Base-by-base conservation (phyloP, 2,888 invertebrate species). In the Leuctra nigra region DNA sequence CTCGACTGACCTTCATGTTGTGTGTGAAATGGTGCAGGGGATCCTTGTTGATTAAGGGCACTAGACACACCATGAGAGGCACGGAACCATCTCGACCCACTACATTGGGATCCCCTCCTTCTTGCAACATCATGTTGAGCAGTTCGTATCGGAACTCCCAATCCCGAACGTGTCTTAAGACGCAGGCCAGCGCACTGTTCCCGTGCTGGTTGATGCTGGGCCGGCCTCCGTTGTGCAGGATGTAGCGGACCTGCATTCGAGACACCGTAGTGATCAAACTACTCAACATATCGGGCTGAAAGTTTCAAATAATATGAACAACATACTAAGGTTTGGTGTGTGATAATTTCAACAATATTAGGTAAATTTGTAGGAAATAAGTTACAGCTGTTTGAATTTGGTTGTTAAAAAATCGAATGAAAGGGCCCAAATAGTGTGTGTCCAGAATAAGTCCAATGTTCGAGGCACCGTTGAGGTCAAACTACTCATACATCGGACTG, bases 31-130 rank as follows among this genome's bases (percentile, higher is more conserved):
- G 81, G 68, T 84, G 83, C 48, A 84, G 69, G 48, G 84, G 83
- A 70, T 86, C 85, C 67, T 86, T 86, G 68, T 86, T 86, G 57
- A 87, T 83, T 29, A 87, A 72, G 44, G 86, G 85, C 56, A 86
- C 85, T 56, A 87, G 72, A 65, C 86, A 80, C 24, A 87, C 83
- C 81, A 86, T 84, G 56, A 87, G 78, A 11, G 87, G 85, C 52
- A 83, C 83, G 36, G 82, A 83, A 18, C 85, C 85, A 70, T 85
- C 85, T 20, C 84, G 72, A 4, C 84, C 85, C 18, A 84, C 84
- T 68, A 83, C 78, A 67, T 84, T 84, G 18, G 84, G 84, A 71
- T 78, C 66, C 73, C 84, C 78, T 68, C 83, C 80, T 65, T 80
- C 77, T 58, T 77, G 74, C 14, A 81, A 68, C 56, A 81, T 67